A percentile compares a stretch with the other conserved stretches of the same genome.
Evolutionary conservation across 2,888 invertebrate species (phyloP).

Genomic region (Andrena haemorrhoa): DNA sequence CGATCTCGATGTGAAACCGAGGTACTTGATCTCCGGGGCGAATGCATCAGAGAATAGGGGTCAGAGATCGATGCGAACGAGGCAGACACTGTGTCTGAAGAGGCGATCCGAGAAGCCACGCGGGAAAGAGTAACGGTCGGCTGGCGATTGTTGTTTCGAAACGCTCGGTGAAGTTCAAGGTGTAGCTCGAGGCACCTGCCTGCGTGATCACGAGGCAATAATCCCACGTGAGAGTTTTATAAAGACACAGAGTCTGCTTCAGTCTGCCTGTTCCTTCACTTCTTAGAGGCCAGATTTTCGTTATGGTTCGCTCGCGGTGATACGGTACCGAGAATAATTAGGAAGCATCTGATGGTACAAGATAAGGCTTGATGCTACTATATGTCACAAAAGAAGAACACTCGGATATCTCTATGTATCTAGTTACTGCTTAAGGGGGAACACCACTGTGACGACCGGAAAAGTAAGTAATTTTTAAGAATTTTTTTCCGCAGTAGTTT

Average conservation of each 20-base stretch:
- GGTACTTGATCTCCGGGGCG: neutral
- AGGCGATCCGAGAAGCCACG: slow-evolving; percentile 39
- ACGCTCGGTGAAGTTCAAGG: slow-evolving; percentile 65
- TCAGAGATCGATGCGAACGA: neutral
- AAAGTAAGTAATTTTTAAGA: too few species aligned
- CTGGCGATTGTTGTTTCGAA: slow-evolving; percentile 66
- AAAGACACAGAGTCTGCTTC: neutral
- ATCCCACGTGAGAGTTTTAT: slow-evolving; percentile 13
- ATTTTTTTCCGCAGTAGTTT: too few species aligned
- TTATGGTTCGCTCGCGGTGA: neutral
- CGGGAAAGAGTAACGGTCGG: slow-evolving; percentile 67
- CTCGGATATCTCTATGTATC: too few species aligned
- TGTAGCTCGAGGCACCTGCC: slow-evolving; percentile 29
- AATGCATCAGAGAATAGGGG: slow-evolving; percentile 17
- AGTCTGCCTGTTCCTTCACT: neutral
- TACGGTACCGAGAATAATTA: neutral
- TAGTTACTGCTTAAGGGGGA: too few species aligned
- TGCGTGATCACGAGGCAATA: slow-evolving; percentile 27
- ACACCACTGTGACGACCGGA: too few species aligned
- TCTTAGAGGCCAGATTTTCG: neutral
- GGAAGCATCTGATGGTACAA: neutral
- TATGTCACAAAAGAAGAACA: too few species aligned
- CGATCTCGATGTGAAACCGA: neutral
- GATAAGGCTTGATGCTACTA: too few species aligned
- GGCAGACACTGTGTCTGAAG: slow-evolving; percentile 1